Base-by-base conservation (phyloP, 2,797 vertebrate genomes). In the Crax fasciolata region DNA sequence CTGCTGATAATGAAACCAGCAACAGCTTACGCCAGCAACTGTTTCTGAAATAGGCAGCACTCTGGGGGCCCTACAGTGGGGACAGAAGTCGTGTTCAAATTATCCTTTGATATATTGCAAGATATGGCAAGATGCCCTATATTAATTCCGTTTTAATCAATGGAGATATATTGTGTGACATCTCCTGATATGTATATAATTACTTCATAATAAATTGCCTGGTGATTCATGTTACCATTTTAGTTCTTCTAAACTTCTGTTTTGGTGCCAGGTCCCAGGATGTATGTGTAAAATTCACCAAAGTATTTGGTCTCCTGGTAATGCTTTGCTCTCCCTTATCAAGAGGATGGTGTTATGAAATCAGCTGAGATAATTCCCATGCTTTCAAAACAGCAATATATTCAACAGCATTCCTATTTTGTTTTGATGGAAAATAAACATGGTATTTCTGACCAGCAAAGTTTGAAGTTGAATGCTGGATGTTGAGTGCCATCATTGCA, bases 131-230 rank as follows among this genome's bases (percentile, higher is more conserved):
- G 61, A 77, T 84, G 58, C 38, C 13, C 2, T 72, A 6, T 71
- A 77, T 77, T 89, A 92, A 93, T 94, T 84, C 52, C 11, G n/a
- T 83, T 95, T 93, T 90, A 94, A 96, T 94, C 84, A 90, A 89
- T 76, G 48, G 51, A 76, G 44, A 80, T 92, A 55, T 38, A 49
- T 67, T 71, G 41, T 68, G 32, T 93, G 78, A 94, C 88, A 92
- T 65, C 44, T 92, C 72, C 81, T 12, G 6, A 80, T 89, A 96
- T 74, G 80, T 13, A 32, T 49, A 39, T 90, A 83, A 90, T 77
- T 49, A 54, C 44, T 74, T 76, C 41, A 44, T 54, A 80, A 93
- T 74, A 95, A 87, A 89, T 90, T 84, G 38, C n/a, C 49, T 43
- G 32, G 44, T 93, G 68, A 96, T 92, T 94, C 93, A 79, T 77